phyloP scores from a whole-genome alignment of 2,888 invertebrate species.

The Caenorhabditis uteleia region DNA sequence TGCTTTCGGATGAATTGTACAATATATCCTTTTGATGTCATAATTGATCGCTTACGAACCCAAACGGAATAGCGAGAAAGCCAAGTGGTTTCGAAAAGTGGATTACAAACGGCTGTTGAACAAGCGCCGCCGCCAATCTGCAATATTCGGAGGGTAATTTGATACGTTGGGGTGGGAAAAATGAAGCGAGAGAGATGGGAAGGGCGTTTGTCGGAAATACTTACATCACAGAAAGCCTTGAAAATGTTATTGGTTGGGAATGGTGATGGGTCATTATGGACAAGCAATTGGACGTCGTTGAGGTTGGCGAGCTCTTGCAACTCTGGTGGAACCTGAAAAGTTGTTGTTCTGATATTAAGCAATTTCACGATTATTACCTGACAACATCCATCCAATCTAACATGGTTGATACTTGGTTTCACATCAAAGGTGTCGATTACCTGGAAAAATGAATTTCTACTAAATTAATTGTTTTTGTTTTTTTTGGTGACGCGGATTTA shows the following conservation, averaged over 20 bases:
- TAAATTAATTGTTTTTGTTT: no score
- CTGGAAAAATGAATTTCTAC: no score
- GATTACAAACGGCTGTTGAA: slow-evolving; percentile 39
- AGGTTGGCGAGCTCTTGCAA: slow-evolving; percentile 87
- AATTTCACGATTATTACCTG: slow-evolving; percentile 54
- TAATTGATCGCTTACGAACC: slow-evolving; percentile 67
- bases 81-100: slow-evolving; percentile 62
- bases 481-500: no score
- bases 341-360: neutral
- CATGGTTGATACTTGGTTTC: slow-evolving; percentile 66
- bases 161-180: neutral
- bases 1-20: slow-evolving; percentile 52
- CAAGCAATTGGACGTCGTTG: slow-evolving; percentile 87
- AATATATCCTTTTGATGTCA: slow-evolving; percentile 67
- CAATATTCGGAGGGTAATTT: slow-evolving; percentile 7
- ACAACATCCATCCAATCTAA: slow-evolving; percentile 66
- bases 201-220: neutral
- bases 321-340: slow-evolving; percentile 78
- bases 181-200: slow-evolving; percentile 3
- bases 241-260: slow-evolving; percentile 65
- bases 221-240: slow-evolving; percentile 51
- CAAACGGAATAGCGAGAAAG: slow-evolving; percentile 67
- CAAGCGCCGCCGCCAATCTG: slow-evolving; percentile 23
- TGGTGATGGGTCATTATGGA: slow-evolving; percentile 88
- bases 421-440: slow-evolving; percentile 44